Base-by-base conservation (phyloP, 2,888 invertebrate species). In the Caradrina clavipalpis region DNA sequence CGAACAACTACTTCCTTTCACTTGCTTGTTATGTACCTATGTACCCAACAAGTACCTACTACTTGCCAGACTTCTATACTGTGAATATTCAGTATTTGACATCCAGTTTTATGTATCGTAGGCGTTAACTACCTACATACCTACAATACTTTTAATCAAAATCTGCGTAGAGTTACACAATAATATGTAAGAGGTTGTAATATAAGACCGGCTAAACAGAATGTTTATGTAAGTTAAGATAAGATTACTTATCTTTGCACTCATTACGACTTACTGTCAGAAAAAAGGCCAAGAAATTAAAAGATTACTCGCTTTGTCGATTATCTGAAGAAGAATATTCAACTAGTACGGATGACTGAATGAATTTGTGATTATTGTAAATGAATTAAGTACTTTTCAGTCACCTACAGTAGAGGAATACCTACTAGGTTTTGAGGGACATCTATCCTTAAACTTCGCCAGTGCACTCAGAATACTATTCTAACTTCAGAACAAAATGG, bases 1-100 rank as follows among this genome's bases (percentile, higher is more conserved):
- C 49, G 21, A 55, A 45, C n/a, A 50, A 49, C 39, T n/a, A 67
- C 54, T 54, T 76, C 59, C 73, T 76, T 76, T 73, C 73, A 73
- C 73, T 73, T 59, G 50, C 19, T 67, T 31, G 31, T 17, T 66
- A 45, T 6, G n/a, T 76, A 54, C 31, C 35, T 42, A 42, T 76
- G 26, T 8, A n/a, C n/a, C n/a, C 22, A 17, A 17, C 4, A 45
- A 45, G 0, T 31, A 35, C 2, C n/a, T 26, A 31, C 15, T 49
- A 50, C 22, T 49, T 35, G 54, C 21, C 54, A 26, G 49, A 21
- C 35, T 59, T 15, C 22, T 55, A 15, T 55, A 13, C 35, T 39
- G 35, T 47, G 26, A 39, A 42, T 42, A 17, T 56, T 35, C 35
- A 8, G 8, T 35, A 45, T n/a, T 50, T 42, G 22, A 31, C 26